Conservation (phyloP, 1,140 invertebrate species). For the Zaprionus kolodkinae region DNA sequence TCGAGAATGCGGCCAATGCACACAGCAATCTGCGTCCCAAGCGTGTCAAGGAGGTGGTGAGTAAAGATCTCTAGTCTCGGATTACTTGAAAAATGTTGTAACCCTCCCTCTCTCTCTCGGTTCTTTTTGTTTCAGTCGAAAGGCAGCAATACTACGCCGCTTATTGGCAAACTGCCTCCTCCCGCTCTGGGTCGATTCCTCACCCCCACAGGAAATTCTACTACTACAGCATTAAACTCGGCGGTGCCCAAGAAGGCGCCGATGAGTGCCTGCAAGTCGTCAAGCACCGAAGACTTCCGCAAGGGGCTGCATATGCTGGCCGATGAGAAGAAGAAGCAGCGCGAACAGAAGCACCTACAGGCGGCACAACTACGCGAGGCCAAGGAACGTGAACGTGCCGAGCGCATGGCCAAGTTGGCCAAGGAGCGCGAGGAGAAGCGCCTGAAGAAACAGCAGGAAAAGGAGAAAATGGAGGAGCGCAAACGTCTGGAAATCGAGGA, state of each 20-base stretch:
- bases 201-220: constrained; percentile 70
- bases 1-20: constrained; percentile 85
- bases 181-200: constrained; percentile 76
- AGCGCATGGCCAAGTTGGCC: constrained; percentile 85
- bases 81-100: background rate
- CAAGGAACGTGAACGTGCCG: constrained; percentile 85
- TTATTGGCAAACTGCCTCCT: constrained; percentile 62
- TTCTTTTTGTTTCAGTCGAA: constrained; percentile 3
- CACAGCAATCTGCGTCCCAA: constrained; percentile 54
- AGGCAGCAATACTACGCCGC: constrained; percentile 58
- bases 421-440: constrained; percentile 85
- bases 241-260: constrained; percentile 67
- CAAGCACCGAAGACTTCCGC: constrained; percentile 76
- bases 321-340: constrained; percentile 86
- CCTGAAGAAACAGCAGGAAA: constrained; percentile 85
- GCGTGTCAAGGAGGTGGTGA: constrained; percentile 56
- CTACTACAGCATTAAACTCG: constrained; percentile 33
- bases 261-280: constrained; percentile 68
- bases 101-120: background rate
- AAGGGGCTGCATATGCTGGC: constrained; percentile 77
- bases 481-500: constrained; percentile 85
- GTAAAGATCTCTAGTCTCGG: constrained; percentile 23
- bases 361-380: constrained; percentile 86
- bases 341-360: constrained; percentile 86
- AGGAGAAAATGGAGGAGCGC: constrained; percentile 73